phyloP scores from a whole-genome alignment of 2,797 vertebrate species.

The Potorous gilbertii region DNA sequence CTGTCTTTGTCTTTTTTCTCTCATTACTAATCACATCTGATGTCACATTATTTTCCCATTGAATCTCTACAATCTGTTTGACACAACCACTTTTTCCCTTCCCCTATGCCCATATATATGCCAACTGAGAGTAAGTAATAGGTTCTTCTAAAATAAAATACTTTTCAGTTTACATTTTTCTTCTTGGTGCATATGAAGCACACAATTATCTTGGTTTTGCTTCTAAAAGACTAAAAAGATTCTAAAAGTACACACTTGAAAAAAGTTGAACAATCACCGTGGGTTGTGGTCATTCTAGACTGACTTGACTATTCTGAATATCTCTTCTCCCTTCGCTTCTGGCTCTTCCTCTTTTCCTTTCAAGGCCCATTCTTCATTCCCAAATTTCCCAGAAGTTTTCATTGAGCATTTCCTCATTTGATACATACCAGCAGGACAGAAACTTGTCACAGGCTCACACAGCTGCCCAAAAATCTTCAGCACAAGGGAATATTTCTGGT shows the following conservation, averaged over 20 bases:
- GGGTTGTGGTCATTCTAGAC: slow-evolving; percentile 49
- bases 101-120: too few relatives aligned
- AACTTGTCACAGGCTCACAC: background rate
- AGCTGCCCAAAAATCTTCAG: background rate
- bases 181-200: slow-evolving; percentile 30
- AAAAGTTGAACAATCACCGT: slow-evolving; percentile 37
- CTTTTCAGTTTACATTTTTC: slow-evolving; percentile 27
- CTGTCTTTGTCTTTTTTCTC: background rate
- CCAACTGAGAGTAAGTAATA: background rate
- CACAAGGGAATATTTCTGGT: background rate
- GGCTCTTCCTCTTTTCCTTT: background rate
- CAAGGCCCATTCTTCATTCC: background rate
- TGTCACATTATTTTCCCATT: background rate
- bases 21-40: background rate
- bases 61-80: background rate
- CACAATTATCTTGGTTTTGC: slow-evolving; percentile 23
- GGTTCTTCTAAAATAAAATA: slow-evolving; percentile 52
- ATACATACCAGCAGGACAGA: background rate
- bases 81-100: background rate
- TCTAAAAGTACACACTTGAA: slow-evolving; percentile 32
- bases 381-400: background rate
- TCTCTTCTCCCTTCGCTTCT: rapidly evolving
- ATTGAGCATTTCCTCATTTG: background rate
- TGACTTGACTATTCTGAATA: slow-evolving; percentile 7
- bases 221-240: slow-evolving; percentile 37